Evolutionary conservation across 2,797 vertebrate genomes (phyloP), one percentile per base, ranked within the genome.

Genomic region (Oreonectes daqikongensis): DNA sequence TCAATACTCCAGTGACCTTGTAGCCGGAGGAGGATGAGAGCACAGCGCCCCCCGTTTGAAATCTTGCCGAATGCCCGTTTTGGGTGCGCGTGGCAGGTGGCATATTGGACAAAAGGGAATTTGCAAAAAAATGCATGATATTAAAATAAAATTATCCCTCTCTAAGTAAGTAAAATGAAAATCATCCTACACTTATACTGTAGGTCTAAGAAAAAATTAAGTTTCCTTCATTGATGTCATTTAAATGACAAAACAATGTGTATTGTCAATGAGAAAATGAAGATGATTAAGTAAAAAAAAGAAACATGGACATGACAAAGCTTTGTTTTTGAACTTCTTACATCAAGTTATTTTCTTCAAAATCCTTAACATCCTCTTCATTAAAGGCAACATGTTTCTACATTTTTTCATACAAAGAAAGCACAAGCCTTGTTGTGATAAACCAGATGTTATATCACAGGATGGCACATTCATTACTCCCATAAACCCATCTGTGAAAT

Each of bases 1-100:
- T 99, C 97, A 98, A 98, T 98, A 97, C 94, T 93, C 90, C 91
- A 96, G 95, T 99, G 97, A 99, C 97, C 97, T 99, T 99, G 97
- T 90, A 89, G 92, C 89, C 87, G 81, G 86, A 61, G 86, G 87
- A 89, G 86, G 83, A 73, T 83, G 92, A 85, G 86, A 91, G 90
- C 91, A 89, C 90, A 93, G 94, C 91, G 84, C 92, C 93, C 50
- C 59, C 73, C 50, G 30, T 71, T 75, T 79, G 76, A 79, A 82
- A 80, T 72, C 78, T 73, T 55, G 70, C 61, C 59, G 69, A 80
- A 80, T 74, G 68, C 60, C 71, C 70, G 68, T 53, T 63, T 72
- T 75, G 77, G 67, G 67, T 64, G 69, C 53, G 74, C 28, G 38
- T 80, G 80, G 69, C 80, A 77, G 69, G 20, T 72, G 68, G 70